Evolutionary conservation across 2,113 vertebrate genomes (phyloP), one percentile per base, ranked within the genome.

Genomic region (Pristiophorus japonicus): DNA sequence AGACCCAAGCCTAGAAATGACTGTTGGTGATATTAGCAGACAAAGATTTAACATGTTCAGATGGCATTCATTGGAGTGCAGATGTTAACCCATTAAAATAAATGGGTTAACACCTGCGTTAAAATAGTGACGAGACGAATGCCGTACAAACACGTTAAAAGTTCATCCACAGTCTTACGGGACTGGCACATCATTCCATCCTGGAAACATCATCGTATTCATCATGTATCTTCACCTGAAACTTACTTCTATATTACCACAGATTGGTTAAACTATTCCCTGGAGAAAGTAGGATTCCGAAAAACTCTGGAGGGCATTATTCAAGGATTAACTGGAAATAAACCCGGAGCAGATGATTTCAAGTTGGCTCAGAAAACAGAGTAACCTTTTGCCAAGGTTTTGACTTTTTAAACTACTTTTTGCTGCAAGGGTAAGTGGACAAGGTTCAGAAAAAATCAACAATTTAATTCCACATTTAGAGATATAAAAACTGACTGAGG

Each of bases 221-320:
- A n/a, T n/a, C n/a, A n/a, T n/a, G n/a, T n/a, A n/a, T n/a, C n/a
- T n/a, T n/a, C n/a, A n/a, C n/a, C n/a, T n/a, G n/a, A n/a, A n/a
- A n/a, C n/a, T n/a, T n/a, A n/a, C n/a, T n/a, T n/a, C n/a, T n/a
- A n/a, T n/a, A n/a, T n/a, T n/a, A n/a, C n/a, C n/a, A n/a, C n/a
- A 99, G 99, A 99, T 96, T 99, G 99, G 99, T 98, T 99, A 96
- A 99, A 99, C 97, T 99, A 99, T 97, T 99, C 99, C 0, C 96
- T 99, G 97, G 99, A 99, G 97, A 98, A 98, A 96, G 95, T 99
- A 27, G 98, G 98, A 96, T 99, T 99, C 97, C 99, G 99, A 99
- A 97, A 97, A 95, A 97, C 97, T 96, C 97, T 99, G 95, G 99
- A 99, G 96, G 98, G 98, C 96, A 97, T 99, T 34, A 99, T 99